phyloP scores from a whole-genome alignment of 30 jellyfish, hydroid and myxozoan genomes.

The Hydra vulgaris region DNA sequence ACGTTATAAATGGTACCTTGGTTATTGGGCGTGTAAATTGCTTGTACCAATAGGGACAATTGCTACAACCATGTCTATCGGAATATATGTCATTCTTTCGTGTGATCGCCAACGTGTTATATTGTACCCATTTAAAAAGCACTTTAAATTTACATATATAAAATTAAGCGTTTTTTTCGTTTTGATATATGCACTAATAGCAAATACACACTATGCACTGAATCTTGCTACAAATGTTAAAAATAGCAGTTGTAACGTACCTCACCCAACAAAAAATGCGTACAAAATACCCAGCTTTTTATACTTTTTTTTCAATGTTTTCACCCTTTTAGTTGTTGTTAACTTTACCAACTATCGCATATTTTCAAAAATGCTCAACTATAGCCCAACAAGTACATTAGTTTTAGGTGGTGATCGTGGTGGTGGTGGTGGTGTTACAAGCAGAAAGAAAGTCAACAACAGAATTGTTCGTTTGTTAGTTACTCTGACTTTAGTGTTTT shows the following conservation, averaged over 20 bases:
- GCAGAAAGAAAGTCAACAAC: slow-evolving; percentile 38
- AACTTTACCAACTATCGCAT: slow-evolving; percentile 49
- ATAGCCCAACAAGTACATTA: slow-evolving; percentile 14
- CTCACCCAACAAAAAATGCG: not conserved
- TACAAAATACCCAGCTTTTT: slow-evolving; percentile 46
- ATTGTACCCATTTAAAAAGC: slow-evolving; percentile 52
- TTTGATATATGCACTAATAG: slow-evolving; percentile 23
- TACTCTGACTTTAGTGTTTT: slow-evolving; percentile 60
- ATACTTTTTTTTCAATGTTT: slow-evolving; percentile 44
- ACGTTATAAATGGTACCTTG: slow-evolving; percentile 63
- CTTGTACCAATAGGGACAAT: slow-evolving; percentile 58
- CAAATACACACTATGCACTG: slow-evolving; percentile 38
- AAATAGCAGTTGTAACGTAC: slow-evolving; percentile 34
- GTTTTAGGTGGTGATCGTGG: slow-evolving; percentile 24
- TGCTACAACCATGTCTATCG: slow-evolving; percentile 68
- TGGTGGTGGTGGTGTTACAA: too few species aligned
- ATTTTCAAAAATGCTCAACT: slow-evolving; percentile 16
- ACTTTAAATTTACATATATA: slow-evolving; percentile 30
- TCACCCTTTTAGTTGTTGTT: slow-evolving; percentile 36
- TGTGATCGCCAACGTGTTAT: slow-evolving; percentile 68
- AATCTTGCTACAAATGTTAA: not conserved
- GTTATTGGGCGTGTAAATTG: slow-evolving; percentile 74
- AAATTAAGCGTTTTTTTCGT: slow-evolving; percentile 32
- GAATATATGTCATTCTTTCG: slow-evolving; percentile 59
- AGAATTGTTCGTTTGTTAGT: slow-evolving; percentile 50